Evolutionary conservation across 2,888 invertebrate species (phyloP).

Genomic region (Drosophila suboccidentalis): DNA sequence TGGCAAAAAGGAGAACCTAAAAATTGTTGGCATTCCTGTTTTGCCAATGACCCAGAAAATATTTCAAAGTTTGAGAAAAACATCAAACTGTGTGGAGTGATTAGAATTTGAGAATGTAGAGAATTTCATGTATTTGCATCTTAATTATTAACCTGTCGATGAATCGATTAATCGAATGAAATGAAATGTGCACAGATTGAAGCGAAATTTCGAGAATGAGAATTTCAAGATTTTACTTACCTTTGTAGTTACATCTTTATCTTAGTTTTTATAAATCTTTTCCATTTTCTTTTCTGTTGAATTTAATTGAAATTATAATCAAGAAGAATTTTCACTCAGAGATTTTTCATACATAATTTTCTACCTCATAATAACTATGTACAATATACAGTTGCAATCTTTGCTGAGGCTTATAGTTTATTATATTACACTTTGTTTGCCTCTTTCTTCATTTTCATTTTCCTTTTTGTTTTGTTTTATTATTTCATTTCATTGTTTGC

Average conservation of each 20-base stretch:
- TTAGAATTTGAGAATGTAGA: conserved; percentile 28
- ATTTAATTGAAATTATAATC: conserved; percentile 19
- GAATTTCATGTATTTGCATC: conserved; percentile 1
- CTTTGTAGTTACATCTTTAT: background rate
- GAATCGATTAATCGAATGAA: conserved; percentile 25
- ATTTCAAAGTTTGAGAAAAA: conserved; percentile 15
- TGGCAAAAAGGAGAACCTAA: conserved; percentile 19
- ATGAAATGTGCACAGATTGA: background rate
- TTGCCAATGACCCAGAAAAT: conserved; percentile 73
- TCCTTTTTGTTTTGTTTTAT: conserved; percentile 9
- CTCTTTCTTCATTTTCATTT: conserved; percentile 15
- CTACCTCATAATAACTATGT: conserved; percentile 13
- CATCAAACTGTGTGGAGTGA: conserved; percentile 32
- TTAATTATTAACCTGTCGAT: conserved; percentile 21
- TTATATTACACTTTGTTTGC: conserved; percentile 16
- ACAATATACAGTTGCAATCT: conserved; percentile 23
- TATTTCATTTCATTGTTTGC: conserved; percentile 30
- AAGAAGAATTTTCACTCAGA: conserved; percentile 10
- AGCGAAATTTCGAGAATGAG: background rate
- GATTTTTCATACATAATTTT: background rate
- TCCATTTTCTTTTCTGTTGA: background rate
- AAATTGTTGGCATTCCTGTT: conserved; percentile 61
- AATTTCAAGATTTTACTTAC: background rate
- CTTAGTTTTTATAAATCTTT: background rate
- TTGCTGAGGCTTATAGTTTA: conserved; percentile 6